Conservation (phyloP, 2,888 invertebrate genomes). For the Glaucopsyche alexis region DNA sequence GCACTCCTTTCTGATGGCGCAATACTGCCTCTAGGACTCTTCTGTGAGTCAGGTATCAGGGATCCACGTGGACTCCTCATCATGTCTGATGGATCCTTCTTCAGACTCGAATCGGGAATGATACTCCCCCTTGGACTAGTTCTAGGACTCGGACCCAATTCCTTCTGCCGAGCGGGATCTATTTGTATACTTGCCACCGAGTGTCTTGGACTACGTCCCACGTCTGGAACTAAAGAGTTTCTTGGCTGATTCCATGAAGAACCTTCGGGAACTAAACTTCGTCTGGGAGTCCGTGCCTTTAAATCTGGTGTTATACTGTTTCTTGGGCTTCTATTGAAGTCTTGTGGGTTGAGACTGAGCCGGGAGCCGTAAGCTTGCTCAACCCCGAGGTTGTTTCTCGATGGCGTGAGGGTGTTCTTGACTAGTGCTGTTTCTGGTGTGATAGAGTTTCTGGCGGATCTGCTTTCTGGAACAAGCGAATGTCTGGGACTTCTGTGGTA, state of each 20-base stretch:
- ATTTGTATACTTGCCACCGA: slow-evolving; percentile 75
- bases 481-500: slow-evolving; percentile 80
- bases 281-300: slow-evolving; percentile 78
- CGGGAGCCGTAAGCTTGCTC: slow-evolving; percentile 78
- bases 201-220: slow-evolving; percentile 81
- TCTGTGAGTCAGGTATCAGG: slow-evolving; percentile 78
- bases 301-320: slow-evolving; percentile 73
- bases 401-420: slow-evolving; percentile 77
- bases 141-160: slow-evolving; percentile 74
- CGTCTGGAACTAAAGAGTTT: slow-evolving; percentile 80
- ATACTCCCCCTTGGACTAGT: slow-evolving; percentile 82
- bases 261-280: slow-evolving; percentile 81
- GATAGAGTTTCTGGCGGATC: slow-evolving; percentile 82
- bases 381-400: slow-evolving; percentile 82
- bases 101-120: slow-evolving; percentile 63
- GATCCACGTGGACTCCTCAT: slow-evolving; percentile 79
- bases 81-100: slow-evolving; percentile 66
- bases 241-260: slow-evolving; percentile 79
- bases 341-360: slow-evolving; percentile 79
- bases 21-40: slow-evolving; percentile 82
- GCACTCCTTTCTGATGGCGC: slow-evolving; percentile 76
- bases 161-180: slow-evolving; percentile 70
- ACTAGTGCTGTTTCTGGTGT: slow-evolving; percentile 80
- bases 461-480: slow-evolving; percentile 76
- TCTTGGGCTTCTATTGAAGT: slow-evolving; percentile 73